Base-by-base conservation (phyloP, 2,797 vertebrate genomes). In the Hirundo rustica region DNA sequence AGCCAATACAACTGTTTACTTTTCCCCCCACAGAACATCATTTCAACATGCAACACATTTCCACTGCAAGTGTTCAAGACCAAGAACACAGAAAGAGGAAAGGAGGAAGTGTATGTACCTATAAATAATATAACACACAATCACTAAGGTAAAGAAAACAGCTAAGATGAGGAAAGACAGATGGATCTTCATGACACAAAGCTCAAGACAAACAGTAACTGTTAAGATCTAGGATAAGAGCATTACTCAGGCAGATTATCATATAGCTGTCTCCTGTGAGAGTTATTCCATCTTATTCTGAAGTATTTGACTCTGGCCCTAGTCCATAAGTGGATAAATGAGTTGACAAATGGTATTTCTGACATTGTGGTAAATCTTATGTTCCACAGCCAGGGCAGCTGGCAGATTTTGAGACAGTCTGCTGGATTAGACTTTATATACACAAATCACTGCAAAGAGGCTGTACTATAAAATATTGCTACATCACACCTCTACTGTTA, bases 261-360 rank as follows among this genome's bases (percentile, higher is more conserved):
- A 76, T 90, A 94, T 38, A 92, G 80, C 60, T 84, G 85, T 93
- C 88, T 95, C 85, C 76, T 84, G 51, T 19, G n/a, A 93, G 80
- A 93, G 57, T 32, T 93, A 50, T 93, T 95, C 88, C 44, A 50
- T 86, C 73, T 75, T 79, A 34, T 62, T 88, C 58, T 90, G 62
- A 95, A 88, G 47, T 81, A 90, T 92, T 84, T 90, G 76, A 78
- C 10, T 6, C 58, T 84, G 83, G 54, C 70, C 58, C 16, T 58
- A 62, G 47, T 90, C 85, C 89, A 86, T 84, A 48, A 84, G 23
- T 72, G 77, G 55, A 95, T 84, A 93, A 95, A 92, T 60, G 66
- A 92, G 54, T 81, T 93, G 73, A 95, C 30, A 92, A 95, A 95
- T 78, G 83, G 70, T 96, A 81, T 86, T 93, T 81, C 88, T 96